Percentiles rank a stretch among this genome's conserved stretches.
phyloP scores from a whole-genome alignment of 2,113 vertebrate genomes.

The Microcebus lehilahytsara region DNA sequence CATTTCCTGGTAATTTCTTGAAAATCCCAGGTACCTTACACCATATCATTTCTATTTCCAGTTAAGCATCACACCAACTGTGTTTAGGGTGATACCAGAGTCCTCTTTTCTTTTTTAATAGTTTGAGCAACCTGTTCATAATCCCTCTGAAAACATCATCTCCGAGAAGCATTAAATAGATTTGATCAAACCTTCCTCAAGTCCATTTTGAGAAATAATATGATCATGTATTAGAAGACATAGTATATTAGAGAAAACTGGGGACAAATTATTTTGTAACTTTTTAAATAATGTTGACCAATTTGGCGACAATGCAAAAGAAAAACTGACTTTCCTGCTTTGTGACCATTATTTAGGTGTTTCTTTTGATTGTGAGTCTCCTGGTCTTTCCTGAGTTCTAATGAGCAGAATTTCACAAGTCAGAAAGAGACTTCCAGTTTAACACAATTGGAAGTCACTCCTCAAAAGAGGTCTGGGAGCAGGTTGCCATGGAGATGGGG shows the following conservation, averaged over 20 bases:
- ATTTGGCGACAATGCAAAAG: background rate
- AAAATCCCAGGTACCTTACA: background rate
- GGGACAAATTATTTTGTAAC: background rate
- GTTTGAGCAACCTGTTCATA: background rate
- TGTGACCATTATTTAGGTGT: background rate
- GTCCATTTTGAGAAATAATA: background rate
- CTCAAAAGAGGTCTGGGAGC: slow-evolving; percentile 74
- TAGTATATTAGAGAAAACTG: background rate
- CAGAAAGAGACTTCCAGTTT: slow-evolving; percentile 75
- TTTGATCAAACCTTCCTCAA: background rate
- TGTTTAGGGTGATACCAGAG: background rate
- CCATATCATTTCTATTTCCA: background rate
- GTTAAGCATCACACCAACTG: background rate
- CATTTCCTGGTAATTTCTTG: background rate
- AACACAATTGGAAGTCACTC: slow-evolving; percentile 76
- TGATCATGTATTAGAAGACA: background rate
- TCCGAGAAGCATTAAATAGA: background rate
- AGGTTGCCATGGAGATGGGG: slow-evolving; percentile 83
- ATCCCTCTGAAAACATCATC: background rate
- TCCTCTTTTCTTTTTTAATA: background rate
- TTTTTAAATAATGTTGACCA: background rate
- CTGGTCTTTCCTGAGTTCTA: slow-evolving; percentile 46
- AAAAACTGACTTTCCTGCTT: background rate
- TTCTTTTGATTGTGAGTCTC: background rate
- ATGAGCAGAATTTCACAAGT: slow-evolving; percentile 71